These are phyloP conservation scores for Cremastinae sp. DNA, from an alignment of 2,888 invertebrate species.

Conservation along the genomic window DNA sequence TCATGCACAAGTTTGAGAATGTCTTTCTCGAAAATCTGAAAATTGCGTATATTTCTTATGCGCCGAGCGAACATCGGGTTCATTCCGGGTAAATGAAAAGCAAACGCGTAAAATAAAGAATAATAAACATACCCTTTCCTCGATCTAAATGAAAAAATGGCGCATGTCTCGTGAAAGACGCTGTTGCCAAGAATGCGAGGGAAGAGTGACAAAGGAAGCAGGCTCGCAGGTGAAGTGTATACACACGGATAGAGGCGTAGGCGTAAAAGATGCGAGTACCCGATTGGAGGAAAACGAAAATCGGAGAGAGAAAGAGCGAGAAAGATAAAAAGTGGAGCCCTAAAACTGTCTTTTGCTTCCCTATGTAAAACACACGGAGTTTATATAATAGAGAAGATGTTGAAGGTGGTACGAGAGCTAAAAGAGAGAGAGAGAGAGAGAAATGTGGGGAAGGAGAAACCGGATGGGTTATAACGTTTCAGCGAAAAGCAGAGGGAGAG, in stretches of 20 bases:
- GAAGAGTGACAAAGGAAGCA: conserved; percentile 17
- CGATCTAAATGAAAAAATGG: neutral
- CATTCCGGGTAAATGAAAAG: too few species aligned
- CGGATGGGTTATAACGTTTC: conserved; percentile 45
- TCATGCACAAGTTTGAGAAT: too few species aligned
- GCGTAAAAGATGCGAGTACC: conserved; percentile 60
- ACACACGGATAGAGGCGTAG: conserved; percentile 36
- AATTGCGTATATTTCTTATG: too few species aligned
- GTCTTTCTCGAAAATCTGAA: too few species aligned
- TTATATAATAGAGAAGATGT: conserved; percentile 57
- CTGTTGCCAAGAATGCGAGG: neutral
- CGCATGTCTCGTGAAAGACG: conserved; percentile 11
- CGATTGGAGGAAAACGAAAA: conserved; percentile 45
- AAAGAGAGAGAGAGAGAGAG: conserved; percentile 12
- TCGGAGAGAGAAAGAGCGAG: neutral
- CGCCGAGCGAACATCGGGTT: too few species aligned
- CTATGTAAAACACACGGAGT: conserved; percentile 20
- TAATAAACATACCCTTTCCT: too few species aligned
- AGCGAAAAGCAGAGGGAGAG: conserved; percentile 63
- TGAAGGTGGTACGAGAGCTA: conserved; percentile 8
- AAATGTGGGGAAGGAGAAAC: conserved; percentile 29
- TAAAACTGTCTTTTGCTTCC: conserved; percentile 1
- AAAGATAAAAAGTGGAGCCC: neutral
- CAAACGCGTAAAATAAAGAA: neutral
- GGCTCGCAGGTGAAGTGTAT: conserved; percentile 25